These are phyloP conservation scores for Trichechus manatus DNA, from an alignment of 2,113 vertebrate genomes.

Conservation along the genomic window DNA sequence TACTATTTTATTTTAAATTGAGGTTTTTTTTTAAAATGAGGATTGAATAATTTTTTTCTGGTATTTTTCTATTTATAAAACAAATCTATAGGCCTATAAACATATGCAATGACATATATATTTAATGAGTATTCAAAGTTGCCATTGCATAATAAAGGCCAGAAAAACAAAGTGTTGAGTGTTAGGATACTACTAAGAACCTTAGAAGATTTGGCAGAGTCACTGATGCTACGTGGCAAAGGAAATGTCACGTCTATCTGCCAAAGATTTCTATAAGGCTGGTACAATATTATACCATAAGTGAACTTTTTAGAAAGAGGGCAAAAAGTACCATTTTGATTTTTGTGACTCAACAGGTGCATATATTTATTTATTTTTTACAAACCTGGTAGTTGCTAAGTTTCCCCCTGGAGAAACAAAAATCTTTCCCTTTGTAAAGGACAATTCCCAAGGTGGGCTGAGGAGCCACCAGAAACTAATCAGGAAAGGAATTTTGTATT, in stretches of 20 bases:
- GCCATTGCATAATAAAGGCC: conserved; percentile 34
- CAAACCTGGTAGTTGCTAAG: conserved; percentile 11
- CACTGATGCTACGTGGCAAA: neutral
- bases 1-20: conserved; percentile 19
- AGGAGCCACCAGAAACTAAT: conserved; percentile 18
- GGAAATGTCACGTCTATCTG: conserved; percentile 32
- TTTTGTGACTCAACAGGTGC: conserved; percentile 22
- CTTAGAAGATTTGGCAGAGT: conserved; percentile 7
- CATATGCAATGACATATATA: neutral
- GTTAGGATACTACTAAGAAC: neutral
- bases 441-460: neutral
- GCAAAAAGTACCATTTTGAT: conserved; percentile 30
- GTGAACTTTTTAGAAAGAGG: neutral
- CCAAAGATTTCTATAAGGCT: conserved; percentile 53
- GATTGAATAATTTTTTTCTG: neutral
- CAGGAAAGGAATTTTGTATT: conserved; percentile 56
- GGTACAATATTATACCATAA: conserved; percentile 24
- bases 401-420: conserved; percentile 23
- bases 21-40: neutral
- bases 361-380: conserved; percentile 29
- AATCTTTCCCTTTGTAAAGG: conserved; percentile 43
- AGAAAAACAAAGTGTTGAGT: neutral
- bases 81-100: neutral
- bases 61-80: conserved; percentile 53
- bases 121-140: conserved; percentile 24